Evolutionary conservation across 1,140 invertebrate species (phyloP).

Genomic region (Oppia nitens): DNA sequence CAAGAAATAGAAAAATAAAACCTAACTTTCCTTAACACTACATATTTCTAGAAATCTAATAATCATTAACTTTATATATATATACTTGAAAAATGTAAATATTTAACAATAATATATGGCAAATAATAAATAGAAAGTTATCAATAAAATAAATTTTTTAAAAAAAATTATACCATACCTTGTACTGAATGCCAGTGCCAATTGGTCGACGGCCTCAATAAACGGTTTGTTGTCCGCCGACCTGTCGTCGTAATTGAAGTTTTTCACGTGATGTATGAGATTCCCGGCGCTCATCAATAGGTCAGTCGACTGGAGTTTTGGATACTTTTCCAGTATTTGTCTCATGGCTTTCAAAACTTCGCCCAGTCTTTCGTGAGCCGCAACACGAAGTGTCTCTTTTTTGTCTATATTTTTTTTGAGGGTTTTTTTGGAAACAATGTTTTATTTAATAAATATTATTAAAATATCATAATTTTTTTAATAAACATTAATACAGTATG

Average conservation of each 20-base stretch:
- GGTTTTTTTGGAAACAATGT: no score
- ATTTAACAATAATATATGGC: no score
- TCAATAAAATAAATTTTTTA: no score
- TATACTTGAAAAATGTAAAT: no score
- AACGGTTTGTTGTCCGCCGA: conserved; percentile 28
- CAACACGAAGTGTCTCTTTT: conserved; percentile 29
- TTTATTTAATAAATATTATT: no score
- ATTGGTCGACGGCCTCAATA: conserved; percentile 36
- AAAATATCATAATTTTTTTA: no score
- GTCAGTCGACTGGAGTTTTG: conserved; percentile 35
- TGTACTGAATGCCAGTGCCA: conserved; percentile 37
- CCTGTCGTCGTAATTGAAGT: conserved; percentile 32
- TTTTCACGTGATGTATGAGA: conserved; percentile 36
- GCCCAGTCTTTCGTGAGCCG: conserved; percentile 35
- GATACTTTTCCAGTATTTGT: conserved; percentile 35
- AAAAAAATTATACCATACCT: conserved; percentile 29
- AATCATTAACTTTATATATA: no score
- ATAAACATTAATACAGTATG: no score
- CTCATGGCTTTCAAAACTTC: conserved; percentile 35
- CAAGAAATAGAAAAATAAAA: no score
- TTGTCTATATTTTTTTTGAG: conserved; percentile 22
- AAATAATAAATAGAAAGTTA: no score
- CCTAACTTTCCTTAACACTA: no score
- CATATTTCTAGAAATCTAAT: no score
- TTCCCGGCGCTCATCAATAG: conserved; percentile 32